These are phyloP conservation scores for Erythrocercus mccallii DNA, from an alignment of 2,113 vertebrate genomes.

Conservation along the genomic window DNA sequence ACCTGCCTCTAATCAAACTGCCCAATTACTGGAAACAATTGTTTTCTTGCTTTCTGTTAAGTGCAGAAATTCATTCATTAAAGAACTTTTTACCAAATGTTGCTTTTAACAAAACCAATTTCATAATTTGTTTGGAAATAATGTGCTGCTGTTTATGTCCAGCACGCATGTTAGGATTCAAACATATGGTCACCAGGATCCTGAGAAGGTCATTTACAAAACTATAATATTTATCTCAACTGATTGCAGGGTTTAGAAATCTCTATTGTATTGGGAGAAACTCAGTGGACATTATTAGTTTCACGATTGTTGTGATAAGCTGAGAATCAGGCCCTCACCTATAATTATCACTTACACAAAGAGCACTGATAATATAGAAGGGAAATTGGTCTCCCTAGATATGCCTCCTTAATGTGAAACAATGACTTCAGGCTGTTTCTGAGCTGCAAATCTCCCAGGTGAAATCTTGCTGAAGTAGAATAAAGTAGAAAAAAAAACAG, in stretches of 20 bases:
- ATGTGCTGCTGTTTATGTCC: constrained; percentile 7
- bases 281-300: background rate
- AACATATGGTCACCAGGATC: background rate
- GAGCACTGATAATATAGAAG: constrained; percentile 41
- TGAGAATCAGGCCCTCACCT: constrained; percentile 38
- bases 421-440: constrained; percentile 62
- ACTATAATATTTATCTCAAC: background rate
- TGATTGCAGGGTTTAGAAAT: constrained; percentile 29
- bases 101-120: constrained; percentile 36
- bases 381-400: constrained; percentile 39
- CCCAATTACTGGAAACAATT: constrained; percentile 79
- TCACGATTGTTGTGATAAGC: background rate
- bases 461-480: constrained; percentile 50
- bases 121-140: constrained; percentile 31
- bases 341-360: constrained; percentile 54
- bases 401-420: constrained; percentile 18
- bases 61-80: constrained; percentile 68
- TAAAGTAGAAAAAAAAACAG: constrained; percentile 25
- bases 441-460: constrained; percentile 39
- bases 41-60: constrained; percentile 76
- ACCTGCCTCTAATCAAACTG: constrained; percentile 81
- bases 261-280: background rate
- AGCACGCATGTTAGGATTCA: background rate
- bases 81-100: constrained; percentile 64
- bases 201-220: background rate